Conservation (phyloP, 2,113 vertebrate genomes). For the Polypterus senegalus region DNA sequence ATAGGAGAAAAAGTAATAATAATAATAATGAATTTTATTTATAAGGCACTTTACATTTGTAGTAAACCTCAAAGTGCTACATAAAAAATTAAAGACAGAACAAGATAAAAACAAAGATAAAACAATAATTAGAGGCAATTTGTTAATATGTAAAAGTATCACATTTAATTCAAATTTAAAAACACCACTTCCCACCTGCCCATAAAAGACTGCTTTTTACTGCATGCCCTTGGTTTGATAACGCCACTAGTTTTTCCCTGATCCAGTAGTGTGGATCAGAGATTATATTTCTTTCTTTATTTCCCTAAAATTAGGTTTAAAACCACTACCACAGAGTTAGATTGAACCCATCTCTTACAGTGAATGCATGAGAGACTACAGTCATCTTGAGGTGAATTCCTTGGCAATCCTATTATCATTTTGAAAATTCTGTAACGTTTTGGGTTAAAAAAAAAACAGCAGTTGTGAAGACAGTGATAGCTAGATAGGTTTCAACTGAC, state of each 20-base stretch:
- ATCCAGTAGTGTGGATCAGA: background rate
- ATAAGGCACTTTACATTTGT: too few species aligned
- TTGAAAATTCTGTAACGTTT: slow-evolving; percentile 32
- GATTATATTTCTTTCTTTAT: slow-evolving; percentile 2
- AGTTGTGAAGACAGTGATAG: slow-evolving; percentile 25
- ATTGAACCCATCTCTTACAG: background rate
- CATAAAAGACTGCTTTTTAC: slow-evolving; percentile 4
- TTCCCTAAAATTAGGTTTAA: slow-evolving; percentile 15
- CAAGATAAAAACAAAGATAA: too few species aligned
- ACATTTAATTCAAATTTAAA: too few species aligned
- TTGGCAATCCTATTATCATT: slow-evolving; percentile 34
- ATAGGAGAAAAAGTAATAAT: too few species aligned
- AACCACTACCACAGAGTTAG: slow-evolving; percentile 8
- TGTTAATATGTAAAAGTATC: too few species aligned
- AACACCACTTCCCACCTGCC: background rate
- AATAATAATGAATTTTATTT: too few species aligned
- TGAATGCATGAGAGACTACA: slow-evolving; percentile 5
- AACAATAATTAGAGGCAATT: too few species aligned
- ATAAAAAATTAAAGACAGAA: too few species aligned
- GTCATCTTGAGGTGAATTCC: slow-evolving; percentile 19
- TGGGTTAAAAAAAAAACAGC: slow-evolving; percentile 27
- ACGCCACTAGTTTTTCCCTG: background rate
- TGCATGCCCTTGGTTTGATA: background rate
- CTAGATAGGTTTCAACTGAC: slow-evolving; percentile 21
- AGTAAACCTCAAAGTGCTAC: too few species aligned